Conservation (phyloP, 1,140 invertebrate genomes). For the Plodia interpunctella region DNA sequence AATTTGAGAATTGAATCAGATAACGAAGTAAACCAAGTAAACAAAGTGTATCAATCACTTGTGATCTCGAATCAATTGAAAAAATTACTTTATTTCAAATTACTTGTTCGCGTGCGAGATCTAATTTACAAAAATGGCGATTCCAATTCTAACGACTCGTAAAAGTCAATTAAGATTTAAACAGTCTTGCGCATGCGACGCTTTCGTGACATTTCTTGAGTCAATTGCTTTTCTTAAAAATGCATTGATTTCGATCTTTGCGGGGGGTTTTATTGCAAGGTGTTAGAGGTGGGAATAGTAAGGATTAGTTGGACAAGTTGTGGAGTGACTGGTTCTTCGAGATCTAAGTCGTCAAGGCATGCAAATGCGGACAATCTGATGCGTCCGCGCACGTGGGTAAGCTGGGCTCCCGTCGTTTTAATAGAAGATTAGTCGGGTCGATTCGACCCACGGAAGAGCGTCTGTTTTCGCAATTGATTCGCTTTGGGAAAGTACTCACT, state of each 20-base stretch:
- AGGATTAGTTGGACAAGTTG: conserved; percentile 20
- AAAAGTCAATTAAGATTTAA: conserved; percentile 71
- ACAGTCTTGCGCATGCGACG: conserved; percentile 30
- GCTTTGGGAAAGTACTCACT: background rate
- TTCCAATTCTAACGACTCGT: conserved; percentile 58
- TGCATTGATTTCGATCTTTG: background rate
- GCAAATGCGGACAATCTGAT: conserved; percentile 62
- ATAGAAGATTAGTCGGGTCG: conserved; percentile 55
- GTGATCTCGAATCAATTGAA: background rate
- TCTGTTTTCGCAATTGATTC: conserved; percentile 23
- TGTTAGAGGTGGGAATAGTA: background rate
- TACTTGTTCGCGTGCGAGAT: conserved; percentile 55
- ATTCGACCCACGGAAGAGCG: conserved; percentile 60
- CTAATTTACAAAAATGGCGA: conserved; percentile 63
- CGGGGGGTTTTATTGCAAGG: conserved; percentile 3
- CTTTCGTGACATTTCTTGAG: conserved; percentile 29
- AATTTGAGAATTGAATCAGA: background rate
- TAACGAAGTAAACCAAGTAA: background rate
- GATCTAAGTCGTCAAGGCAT: conserved; percentile 59
- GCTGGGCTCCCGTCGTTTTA: conserved; percentile 55
- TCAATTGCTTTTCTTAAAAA: conserved; percentile 15
- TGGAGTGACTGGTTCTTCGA: conserved; percentile 21
- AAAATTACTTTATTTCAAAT: conserved; percentile 14
- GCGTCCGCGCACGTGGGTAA: conserved; percentile 49
- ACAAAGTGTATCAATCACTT: background rate